Percentiles rank a stretch among this genome's conserved stretches.
phyloP scores from a whole-genome alignment of 2,888 invertebrate species.

The Bellardia bayeri region DNA sequence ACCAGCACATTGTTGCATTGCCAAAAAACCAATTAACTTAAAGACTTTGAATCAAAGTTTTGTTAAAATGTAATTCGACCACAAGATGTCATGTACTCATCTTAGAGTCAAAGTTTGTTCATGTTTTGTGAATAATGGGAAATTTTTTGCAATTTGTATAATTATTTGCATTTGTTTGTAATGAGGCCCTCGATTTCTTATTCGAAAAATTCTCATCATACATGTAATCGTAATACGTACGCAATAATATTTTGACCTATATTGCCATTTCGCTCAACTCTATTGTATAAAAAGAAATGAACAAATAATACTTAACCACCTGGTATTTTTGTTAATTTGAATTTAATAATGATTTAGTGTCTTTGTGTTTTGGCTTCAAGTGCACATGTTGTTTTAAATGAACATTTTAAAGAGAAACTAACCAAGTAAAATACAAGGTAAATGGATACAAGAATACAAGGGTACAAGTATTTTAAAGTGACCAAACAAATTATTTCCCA shows the following conservation, averaged over 20 bases:
- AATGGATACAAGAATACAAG: conserved; percentile 14
- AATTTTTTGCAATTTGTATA: too few relatives aligned
- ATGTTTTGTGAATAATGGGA: too few relatives aligned
- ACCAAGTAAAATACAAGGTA: conserved; percentile 11
- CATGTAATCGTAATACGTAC: not conserved
- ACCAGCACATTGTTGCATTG: too few relatives aligned
- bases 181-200: too few relatives aligned
- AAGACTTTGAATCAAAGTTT: too few relatives aligned
- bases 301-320: conserved; percentile 57
- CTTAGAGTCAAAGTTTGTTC: too few relatives aligned
- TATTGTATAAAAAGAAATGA: conserved; percentile 16
- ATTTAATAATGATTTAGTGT: conserved; percentile 70
- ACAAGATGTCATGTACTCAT: too few relatives aligned
- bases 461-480: conserved; percentile 7
- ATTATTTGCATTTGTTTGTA: too few relatives aligned
- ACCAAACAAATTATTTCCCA: not conserved
- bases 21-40: too few relatives aligned
- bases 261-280: not conserved
- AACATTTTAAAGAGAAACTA: conserved; percentile 22
- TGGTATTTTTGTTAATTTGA: conserved; percentile 69
- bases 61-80: too few relatives aligned
- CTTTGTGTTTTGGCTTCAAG: conserved; percentile 14
- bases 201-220: too few relatives aligned
- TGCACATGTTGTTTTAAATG: conserved; percentile 56
- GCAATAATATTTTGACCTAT: not conserved